Evolutionary conservation across 35 echinoderm and acorn worm genomes (phyloP).

Genomic region (Strongylocentrotus purpuratus): DNA sequence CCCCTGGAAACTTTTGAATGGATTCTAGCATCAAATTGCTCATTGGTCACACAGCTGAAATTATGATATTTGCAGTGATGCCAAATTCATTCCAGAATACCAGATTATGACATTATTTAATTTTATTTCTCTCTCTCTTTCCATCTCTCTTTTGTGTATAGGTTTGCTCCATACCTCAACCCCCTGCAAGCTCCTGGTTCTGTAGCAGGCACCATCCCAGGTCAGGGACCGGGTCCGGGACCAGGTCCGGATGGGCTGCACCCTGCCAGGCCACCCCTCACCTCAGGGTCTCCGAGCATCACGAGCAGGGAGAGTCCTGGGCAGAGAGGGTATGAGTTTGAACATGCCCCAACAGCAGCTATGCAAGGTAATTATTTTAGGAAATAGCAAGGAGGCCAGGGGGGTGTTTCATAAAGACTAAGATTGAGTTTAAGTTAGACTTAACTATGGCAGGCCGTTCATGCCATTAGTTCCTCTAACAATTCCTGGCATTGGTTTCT

Average conservation of each 20-base stretch:
- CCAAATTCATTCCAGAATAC: too few species aligned
- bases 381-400: not conserved
- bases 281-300: not conserved
- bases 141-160: not conserved
- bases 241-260: not conserved
- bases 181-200: not conserved
- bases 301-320: not conserved
- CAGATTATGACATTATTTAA: not conserved
- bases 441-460: too few species aligned
- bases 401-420: too few species aligned
- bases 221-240: too few species aligned
- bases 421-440: too few species aligned
- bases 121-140: not conserved
- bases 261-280: not conserved
- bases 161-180: slow-evolving; percentile 39
- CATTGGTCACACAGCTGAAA: too few species aligned
- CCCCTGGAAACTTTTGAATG: not conserved
- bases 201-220: not conserved
- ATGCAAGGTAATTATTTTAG: not conserved
- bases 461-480: too few species aligned
- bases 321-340: not conserved
- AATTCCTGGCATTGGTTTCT: too few species aligned
- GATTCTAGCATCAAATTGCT: too few species aligned
- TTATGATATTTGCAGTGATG: too few species aligned
- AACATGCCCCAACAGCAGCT: not conserved